Evolutionary conservation across 2,113 vertebrate genomes (phyloP), one percentile per base, ranked within the genome.

Genomic region (Ardeotis arabs): DNA sequence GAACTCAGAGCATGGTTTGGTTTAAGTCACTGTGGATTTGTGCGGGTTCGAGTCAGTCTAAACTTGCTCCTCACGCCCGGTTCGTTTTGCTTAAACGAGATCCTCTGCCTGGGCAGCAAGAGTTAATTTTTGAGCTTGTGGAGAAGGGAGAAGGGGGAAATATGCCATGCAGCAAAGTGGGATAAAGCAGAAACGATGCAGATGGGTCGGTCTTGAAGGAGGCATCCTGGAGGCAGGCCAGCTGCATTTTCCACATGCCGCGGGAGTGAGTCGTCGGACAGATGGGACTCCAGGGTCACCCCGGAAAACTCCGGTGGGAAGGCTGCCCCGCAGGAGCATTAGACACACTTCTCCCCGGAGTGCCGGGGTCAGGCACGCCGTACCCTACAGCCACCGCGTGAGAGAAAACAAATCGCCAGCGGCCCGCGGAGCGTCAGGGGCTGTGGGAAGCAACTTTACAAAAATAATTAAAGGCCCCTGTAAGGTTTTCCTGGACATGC

Each of bases 221-320:
- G 87, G 74, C 84, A 78, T 89, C 86, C 80, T 95, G 90, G 93
- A 92, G 68, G 6, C 10, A 7, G 87, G 84, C 92, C 91, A 96
- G 94, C 77, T 45, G 76, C 69, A 35, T 53, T 87, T 95, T 95
- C 95, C 95, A 89, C 97, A 96, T 95, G 96, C 94, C 84, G 37
- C 23, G 69, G 77, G 90, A 88, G 91, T 90, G 85, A 63, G 76
- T 62, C 82, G 90, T 66, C 8, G 91, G 91, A 81, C 97, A 97
- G 96, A 95, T 95, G 90, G 77, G 77, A 29, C 94, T 90, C 90
- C 25, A 81, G 73, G 75, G 94, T 96, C 90, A 77, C 85, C 74
- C 78, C 10, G 50, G 72, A 72, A 55, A 73, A 75, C 87, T 86
- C 85, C 93, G 93, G 77, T 64, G 84, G 90, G 95, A 93, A 96